These are phyloP conservation scores for Athripsodes cinereus DNA, from an alignment of 2,888 invertebrate genomes.

Conservation along the genomic window DNA sequence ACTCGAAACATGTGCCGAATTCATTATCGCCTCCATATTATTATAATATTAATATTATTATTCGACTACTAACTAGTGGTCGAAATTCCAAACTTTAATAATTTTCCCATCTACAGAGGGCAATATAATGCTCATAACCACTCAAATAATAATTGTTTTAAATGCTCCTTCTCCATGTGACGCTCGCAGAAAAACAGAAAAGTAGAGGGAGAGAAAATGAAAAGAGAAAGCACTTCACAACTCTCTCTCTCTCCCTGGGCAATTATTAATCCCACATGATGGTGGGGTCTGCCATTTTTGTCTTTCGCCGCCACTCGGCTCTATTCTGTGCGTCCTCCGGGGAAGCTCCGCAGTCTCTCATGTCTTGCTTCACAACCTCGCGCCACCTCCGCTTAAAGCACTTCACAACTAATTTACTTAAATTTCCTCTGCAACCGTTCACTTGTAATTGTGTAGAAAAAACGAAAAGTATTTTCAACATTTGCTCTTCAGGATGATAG, in stretches of 20 bases:
- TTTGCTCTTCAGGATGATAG: no score
- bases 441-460: not conserved
- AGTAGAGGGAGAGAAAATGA: not conserved
- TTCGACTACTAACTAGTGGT: not conserved
- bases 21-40: no score
- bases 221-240: not conserved
- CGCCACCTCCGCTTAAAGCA: no score
- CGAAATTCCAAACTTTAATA: not conserved
- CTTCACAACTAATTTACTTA: not conserved
- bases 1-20: no score
- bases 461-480: no score
- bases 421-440: not conserved
- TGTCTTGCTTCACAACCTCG: no score
- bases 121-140: slow-evolving; percentile 9
- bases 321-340: no score
- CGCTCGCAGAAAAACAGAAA: not conserved
- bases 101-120: not conserved
- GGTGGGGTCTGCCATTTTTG: no score
- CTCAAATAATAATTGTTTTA: slow-evolving; percentile 25
- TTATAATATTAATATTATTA: not conserved
- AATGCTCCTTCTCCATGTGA: slow-evolving; percentile 10
- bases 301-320: no score
- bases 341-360: no score
- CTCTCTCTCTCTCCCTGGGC: no score
- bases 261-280: no score